Evolutionary conservation across 2,888 invertebrate genomes (phyloP).

Genomic region (Orthosia incerta): DNA sequence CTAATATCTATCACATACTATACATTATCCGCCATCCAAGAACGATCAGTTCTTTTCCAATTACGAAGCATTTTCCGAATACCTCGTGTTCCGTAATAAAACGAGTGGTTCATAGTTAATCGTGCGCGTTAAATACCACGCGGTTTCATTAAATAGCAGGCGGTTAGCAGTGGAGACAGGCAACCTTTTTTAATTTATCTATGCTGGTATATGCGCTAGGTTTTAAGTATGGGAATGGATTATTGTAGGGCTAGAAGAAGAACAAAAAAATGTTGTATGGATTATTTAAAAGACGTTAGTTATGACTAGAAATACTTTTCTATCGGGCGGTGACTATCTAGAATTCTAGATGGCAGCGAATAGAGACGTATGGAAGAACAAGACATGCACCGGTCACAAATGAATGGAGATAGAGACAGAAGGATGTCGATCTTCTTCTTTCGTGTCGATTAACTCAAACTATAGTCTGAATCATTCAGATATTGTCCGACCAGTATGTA

Average conservation of each 20-base stretch:
- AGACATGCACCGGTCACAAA: no score
- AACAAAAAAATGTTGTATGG: no score
- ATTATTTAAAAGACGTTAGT: no score
- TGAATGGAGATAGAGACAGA: no score
- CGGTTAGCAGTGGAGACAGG: slow-evolving; percentile 25
- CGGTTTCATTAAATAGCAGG: slow-evolving; percentile 55
- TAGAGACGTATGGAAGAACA: no score
- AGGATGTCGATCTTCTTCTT: no score
- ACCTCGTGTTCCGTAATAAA: slow-evolving; percentile 41
- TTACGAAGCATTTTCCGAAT: slow-evolving; percentile 51
- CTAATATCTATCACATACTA: background rate
- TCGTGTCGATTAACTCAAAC: no score
- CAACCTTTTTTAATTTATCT: slow-evolving; percentile 28
- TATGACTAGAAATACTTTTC: no score
- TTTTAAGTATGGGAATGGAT: background rate
- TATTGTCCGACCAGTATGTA: no score
- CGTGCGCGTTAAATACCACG: slow-evolving; percentile 40
- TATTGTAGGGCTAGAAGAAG: background rate
- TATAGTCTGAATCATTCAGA: no score
- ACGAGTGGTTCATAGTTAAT: slow-evolving; percentile 44
- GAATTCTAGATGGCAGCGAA: no score
- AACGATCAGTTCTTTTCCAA: slow-evolving; percentile 38
- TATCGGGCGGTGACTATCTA: no score
- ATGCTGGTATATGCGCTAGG: background rate
- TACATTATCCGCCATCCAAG: background rate